Base-by-base conservation (phyloP, 2,888 invertebrate species). In the Formica aserva region DNA sequence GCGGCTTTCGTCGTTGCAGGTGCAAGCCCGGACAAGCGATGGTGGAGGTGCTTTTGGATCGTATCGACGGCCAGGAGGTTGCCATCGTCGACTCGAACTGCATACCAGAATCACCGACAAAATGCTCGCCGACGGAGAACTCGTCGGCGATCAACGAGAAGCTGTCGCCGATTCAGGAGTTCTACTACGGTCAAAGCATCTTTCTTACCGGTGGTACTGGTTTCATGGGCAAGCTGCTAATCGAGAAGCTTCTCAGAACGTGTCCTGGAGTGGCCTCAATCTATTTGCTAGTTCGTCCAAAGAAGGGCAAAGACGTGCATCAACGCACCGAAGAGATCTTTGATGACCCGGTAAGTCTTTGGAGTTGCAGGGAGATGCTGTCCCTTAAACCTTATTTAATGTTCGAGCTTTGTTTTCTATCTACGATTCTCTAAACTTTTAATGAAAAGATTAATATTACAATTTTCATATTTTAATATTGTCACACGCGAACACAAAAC, bases 191-290 rank as follows among this genome's bases (percentile, higher is more conserved):
- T 1, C 95, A 95, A 82, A 95, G 94, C 81, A 92, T 97, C 76
- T 95, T 97, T 85, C 94, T 97, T 84, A 97, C 97, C 5, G 97
- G 97, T 5, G 96, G 96, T 60, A 97, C 96, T 4, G 97, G 97
- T 3, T 97, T 97, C 92, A 94, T 97, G 92, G 97, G 97, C 15
- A 97, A 97, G 93, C 96, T 97, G n/a, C 93, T 97, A 29, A 95
- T 97, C 32, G 97, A 97, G 93, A 97, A 97, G 92, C 93, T 97
- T n/a, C 94, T 97, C 18, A 95, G 97, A 85, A 95, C 96, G 71
- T 96, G 97, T 89, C 96, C 96, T 4, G 95, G 95, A 4, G 94
- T 97, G 35, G 94, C 95, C 48, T 95, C 94, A 83, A 95, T 97
- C 75, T 97, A 96, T 92, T 92, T 96, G 38, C 93, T 97, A 84